Evolutionary conservation across 2,113 vertebrate species (phyloP), one percentile per base, ranked within the genome.

Genomic region (Gymnogyps californianus): DNA sequence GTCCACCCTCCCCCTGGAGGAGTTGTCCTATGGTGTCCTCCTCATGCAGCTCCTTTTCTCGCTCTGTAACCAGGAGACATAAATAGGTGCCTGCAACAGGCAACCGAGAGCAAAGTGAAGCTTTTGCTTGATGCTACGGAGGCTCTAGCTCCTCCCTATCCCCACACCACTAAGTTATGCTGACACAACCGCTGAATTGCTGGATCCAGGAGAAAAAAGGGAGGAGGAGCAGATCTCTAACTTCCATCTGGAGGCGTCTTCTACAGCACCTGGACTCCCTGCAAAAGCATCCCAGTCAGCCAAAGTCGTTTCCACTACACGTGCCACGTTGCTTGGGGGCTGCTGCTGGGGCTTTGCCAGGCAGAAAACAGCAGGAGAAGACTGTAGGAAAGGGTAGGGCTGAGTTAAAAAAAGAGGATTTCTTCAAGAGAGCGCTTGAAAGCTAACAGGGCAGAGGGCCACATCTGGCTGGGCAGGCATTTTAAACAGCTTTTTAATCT

Each of bases 401-500:
- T 83, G 66, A 72, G 31, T 19, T 51, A 1, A 34, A 58, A 72
- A 51, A 76, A 20, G 13, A 69, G 9, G 8, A 75, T 62, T 94
- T 92, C 17, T 95, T 80, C 44, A 72, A 61, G 28, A 71, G 20
- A 66, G 17, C 1, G 1, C 57, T 72, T 29, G 40, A 55, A 80
- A 90, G 40, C 83, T 83, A n/a, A 38, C 46, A 91, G 59, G 46
- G 58, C 52, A 93, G 89, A 71, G 67, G 47, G 31, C 54, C 87
- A 40, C 86, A 92, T 70, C 83, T 89, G 89, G 62, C 61, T 67
- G 49, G 26, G 40, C 49, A 44, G 76, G 62, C 3, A 3, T 67
- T 93, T 85, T 77, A 71, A 87, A 77, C 28, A 72, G 83, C 21
- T 89, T 91, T 89, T 96, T 89, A 82, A 95, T 94, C 88, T 4